These are phyloP conservation scores for Erebia ligea DNA, from an alignment of 2,888 invertebrate genomes.

Conservation along the genomic window DNA sequence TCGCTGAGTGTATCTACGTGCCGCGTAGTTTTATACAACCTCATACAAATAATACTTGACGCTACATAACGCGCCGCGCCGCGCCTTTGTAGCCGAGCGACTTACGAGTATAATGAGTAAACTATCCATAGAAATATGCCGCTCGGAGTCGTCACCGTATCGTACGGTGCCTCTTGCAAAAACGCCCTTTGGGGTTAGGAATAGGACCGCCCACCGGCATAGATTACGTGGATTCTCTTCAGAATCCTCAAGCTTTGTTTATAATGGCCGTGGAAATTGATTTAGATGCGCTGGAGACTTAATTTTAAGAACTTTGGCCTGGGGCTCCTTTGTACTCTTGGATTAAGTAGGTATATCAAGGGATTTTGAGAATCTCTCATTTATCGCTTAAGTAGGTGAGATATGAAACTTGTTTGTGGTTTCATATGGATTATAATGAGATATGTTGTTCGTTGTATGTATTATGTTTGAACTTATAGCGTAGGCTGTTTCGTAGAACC, in stretches of 20 bases:
- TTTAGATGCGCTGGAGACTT: constrained; percentile 41
- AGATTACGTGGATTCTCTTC: constrained; percentile 40
- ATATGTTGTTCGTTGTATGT: constrained; percentile 4
- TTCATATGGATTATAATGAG: constrained; percentile 30
- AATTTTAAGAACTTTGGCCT: constrained; percentile 40
- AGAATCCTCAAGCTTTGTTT: constrained; percentile 37
- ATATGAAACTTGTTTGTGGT: constrained; percentile 25
- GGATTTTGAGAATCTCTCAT: constrained; percentile 32
- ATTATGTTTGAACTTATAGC: constrained; percentile 5
- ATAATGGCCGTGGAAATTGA: constrained; percentile 44
- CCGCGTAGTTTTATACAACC: too few relatives aligned
- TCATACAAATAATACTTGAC: too few relatives aligned
- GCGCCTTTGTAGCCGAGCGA: too few relatives aligned
- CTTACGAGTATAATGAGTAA: too few relatives aligned
- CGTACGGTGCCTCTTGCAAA: too few relatives aligned
- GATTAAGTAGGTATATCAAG: constrained; percentile 33
- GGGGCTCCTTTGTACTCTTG: constrained; percentile 33
- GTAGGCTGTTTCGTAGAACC: neutral
- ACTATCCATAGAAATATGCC: too few relatives aligned
- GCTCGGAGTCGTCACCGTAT: too few relatives aligned
- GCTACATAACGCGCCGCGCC: too few relatives aligned
- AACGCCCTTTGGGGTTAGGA: constrained; percentile 17
- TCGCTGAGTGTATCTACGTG: too few relatives aligned
- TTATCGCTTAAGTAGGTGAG: constrained; percentile 31
- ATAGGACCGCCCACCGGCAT: constrained; percentile 37